These are phyloP conservation scores for Hirtodrosophila trivittata DNA, from an alignment of 2,888 invertebrate species.

Conservation along the genomic window DNA sequence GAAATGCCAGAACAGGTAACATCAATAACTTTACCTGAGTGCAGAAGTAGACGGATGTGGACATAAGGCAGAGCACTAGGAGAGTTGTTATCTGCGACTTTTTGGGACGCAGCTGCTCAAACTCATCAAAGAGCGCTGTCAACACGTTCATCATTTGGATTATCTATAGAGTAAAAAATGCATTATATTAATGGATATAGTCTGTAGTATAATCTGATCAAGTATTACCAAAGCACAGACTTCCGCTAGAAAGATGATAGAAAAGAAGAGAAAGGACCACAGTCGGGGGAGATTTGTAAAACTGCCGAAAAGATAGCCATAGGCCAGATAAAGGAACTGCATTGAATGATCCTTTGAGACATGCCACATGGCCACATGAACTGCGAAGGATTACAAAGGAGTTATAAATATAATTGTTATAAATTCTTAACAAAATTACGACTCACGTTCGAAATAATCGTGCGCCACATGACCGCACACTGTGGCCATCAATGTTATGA, in stretches of 20 bases:
- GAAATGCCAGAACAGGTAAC: not conserved
- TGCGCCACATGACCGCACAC: slow-evolving; percentile 78
- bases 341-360: slow-evolving; percentile 78
- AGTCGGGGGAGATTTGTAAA: slow-evolving; percentile 82
- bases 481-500: slow-evolving; percentile 71
- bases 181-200: too few species aligned
- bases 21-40: slow-evolving; percentile 76
- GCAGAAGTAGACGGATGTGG: slow-evolving; percentile 77
- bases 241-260: slow-evolving; percentile 90
- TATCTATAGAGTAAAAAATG: slow-evolving; percentile 57
- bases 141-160: slow-evolving; percentile 80
- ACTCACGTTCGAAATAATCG: slow-evolving; percentile 81
- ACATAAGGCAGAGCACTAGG: slow-evolving; percentile 56
- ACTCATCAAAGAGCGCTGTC: slow-evolving; percentile 82
- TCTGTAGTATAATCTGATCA: too few species aligned
- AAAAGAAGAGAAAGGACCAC: slow-evolving; percentile 91
- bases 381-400: slow-evolving; percentile 37
- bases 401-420: too few species aligned
- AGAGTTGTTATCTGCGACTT: slow-evolving; percentile 64
- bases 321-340: slow-evolving; percentile 80
- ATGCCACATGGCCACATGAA: slow-evolving; percentile 78
- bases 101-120: slow-evolving; percentile 69
- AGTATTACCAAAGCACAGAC: slow-evolving; percentile 91
- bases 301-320: slow-evolving; percentile 79
- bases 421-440: not conserved